Base-by-base conservation (phyloP, 2,888 invertebrate genomes). In the Oligia latruncula region DNA sequence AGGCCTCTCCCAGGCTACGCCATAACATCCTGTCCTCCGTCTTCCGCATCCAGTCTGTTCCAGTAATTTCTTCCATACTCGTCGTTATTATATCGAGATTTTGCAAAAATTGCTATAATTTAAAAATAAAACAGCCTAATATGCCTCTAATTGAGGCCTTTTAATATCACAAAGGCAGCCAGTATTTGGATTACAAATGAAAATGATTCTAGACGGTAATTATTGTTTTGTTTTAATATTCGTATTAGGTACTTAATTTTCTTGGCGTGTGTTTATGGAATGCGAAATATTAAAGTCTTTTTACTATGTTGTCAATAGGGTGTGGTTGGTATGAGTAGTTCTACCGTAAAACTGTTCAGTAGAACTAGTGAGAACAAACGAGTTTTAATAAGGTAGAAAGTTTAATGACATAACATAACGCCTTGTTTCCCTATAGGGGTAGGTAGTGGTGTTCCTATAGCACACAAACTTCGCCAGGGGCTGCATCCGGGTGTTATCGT, bases 201-300 rank as follows among this genome's bases (percentile, higher is more conserved):
- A 43, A 71, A 64, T 52, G 4, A 17, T 52, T 68, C 43, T 6
- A 40, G 11, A 40, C 15, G 0, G 17, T 11, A 43, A 40, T 43
- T 46, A 43, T 64, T 71, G 5, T 74, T 76, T 40, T 73, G 55
- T 35, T 74, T 64, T 49, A 46, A 71, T 74, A 43, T 68, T 58
- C 29, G 0, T 35, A 35, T 35, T 35, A 35, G 35, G 1, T 60
- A 65, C 6, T 49, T 66, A 13, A 29, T 35, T 70, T 65, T 71
- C 17, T 62, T 73, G 35, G 43, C 23, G 13, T 4, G 35, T 67
- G 43, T 78, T 0, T 40, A 46, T 46, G 20, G 43, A 64, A 77
- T 40, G 35, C 8, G 43, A 62, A 46, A 58, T 29, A 55, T 55
- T 40, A 40, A 46, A 55, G n/a, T 43, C 0, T 15, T 40, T 60